These are phyloP conservation scores for Megamerina dolium DNA, from an alignment of 2,888 invertebrate genomes.

Conservation along the genomic window DNA sequence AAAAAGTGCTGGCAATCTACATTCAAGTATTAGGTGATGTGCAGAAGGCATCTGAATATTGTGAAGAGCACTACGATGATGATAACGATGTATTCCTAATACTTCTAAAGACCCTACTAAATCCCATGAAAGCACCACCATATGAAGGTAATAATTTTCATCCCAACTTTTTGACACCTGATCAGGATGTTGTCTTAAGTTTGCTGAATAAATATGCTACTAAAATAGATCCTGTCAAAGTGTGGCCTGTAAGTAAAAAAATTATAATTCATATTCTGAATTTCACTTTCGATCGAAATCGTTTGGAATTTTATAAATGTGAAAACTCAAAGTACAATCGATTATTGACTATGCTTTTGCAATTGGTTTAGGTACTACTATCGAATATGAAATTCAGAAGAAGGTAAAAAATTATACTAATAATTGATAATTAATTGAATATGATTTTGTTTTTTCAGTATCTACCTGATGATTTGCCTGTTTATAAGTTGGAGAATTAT, in stretches of 20 bases:
- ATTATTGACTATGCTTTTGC: neutral
- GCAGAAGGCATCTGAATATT: constrained; percentile 77
- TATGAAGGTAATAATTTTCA: constrained; percentile 49
- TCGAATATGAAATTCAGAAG: too few relatives aligned
- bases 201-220: constrained; percentile 78
- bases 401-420: neutral
- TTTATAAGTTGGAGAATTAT: constrained; percentile 70
- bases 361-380: neutral
- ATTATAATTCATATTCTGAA: too few relatives aligned
- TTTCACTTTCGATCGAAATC: too few relatives aligned
- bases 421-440: neutral
- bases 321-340: too few relatives aligned
- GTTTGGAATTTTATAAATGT: too few relatives aligned
- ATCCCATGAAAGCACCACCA: constrained; percentile 49
- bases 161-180: constrained; percentile 62
- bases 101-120: constrained; percentile 50
- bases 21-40: constrained; percentile 81
- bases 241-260: constrained; percentile 47
- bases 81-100: constrained; percentile 40
- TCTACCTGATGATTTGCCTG: constrained; percentile 73
- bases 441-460: constrained; percentile 50
- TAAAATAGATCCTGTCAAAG: constrained; percentile 76
- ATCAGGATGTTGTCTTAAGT: constrained; percentile 71
- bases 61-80: constrained; percentile 61
- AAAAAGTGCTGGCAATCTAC: constrained; percentile 89